phyloP scores from a whole-genome alignment of 2,888 invertebrate species.

The Rhingia campestris region DNA sequence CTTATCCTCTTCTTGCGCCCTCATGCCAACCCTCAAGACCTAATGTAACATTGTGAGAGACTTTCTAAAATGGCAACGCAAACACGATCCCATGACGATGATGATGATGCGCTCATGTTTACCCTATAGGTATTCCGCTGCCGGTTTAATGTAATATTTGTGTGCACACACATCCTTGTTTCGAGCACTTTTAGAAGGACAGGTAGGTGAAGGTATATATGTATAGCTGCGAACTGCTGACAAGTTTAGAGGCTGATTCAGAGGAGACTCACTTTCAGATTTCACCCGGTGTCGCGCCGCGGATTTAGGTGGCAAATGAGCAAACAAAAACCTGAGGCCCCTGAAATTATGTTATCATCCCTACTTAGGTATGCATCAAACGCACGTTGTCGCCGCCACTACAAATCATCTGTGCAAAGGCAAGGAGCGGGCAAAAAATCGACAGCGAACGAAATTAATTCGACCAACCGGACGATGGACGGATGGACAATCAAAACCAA shows the following conservation, averaged over 20 bases:
- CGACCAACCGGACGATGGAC: constrained; percentile 44
- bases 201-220: background rate
- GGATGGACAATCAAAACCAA: constrained; percentile 70
- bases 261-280: constrained; percentile 70
- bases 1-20: background rate
- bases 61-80: constrained; percentile 66
- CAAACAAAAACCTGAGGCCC: constrained; percentile 3
- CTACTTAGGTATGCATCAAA: constrained; percentile 72
- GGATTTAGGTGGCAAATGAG: constrained; percentile 16
- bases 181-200: constrained; percentile 1
- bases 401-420: constrained; percentile 56
- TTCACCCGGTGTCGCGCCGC: constrained; percentile 23
- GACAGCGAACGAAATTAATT: constrained; percentile 33
- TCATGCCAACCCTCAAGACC: background rate
- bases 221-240: no score
- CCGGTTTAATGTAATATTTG: constrained; percentile 4
- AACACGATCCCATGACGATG: constrained; percentile 39
- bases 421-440: constrained; percentile 17
- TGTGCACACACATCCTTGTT: constrained; percentile 2
- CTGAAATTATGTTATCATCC: constrained; percentile 68
- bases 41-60: constrained; percentile 53
- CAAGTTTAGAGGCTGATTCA: constrained; percentile 48
- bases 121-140: background rate
- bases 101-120: constrained; percentile 58
- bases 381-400: constrained; percentile 61